Percentiles rank a stretch among this genome's conserved stretches.
These are phyloP conservation scores for Gopherus flavomarginatus DNA, from an alignment of 2,113 vertebrate genomes.

Conservation along the genomic window DNA sequence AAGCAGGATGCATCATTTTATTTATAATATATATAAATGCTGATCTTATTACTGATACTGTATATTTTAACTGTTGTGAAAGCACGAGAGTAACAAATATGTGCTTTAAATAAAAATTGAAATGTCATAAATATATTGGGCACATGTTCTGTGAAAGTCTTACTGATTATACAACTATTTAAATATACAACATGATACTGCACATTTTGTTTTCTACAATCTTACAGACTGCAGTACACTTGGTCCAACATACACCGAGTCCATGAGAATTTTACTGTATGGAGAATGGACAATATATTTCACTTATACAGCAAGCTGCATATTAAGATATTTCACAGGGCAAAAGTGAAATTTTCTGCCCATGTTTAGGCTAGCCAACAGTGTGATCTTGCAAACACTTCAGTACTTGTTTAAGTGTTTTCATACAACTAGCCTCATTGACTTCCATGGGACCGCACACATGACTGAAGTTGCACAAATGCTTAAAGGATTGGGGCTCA, in stretches of 20 bases:
- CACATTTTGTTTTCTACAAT: not conserved
- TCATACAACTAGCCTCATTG: not conserved
- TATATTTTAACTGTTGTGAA: not conserved
- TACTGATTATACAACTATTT: not conserved
- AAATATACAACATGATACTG: not conserved
- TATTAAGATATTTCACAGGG: not conserved
- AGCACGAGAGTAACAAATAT: not conserved
- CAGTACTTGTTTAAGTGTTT: not conserved
- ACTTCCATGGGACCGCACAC: not conserved
- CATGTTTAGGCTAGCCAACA: not conserved
- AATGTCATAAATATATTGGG: not conserved
- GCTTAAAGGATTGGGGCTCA: not conserved
- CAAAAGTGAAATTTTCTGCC: not conserved
- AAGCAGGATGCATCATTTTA: not conserved
- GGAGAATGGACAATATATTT: not conserved
- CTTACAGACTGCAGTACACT: rapidly evolving
- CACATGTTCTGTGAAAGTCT: not conserved
- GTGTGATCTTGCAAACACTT: not conserved
- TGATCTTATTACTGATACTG: not conserved
- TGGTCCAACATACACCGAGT: not conserved
- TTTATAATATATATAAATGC: not conserved
- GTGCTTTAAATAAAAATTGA: not conserved
- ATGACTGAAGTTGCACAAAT: too few relatives aligned
- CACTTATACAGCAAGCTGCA: not conserved
- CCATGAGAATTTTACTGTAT: not conserved